Conservation (phyloP, 2,113 vertebrate genomes). For the Nothoprocta perdicaria region DNA sequence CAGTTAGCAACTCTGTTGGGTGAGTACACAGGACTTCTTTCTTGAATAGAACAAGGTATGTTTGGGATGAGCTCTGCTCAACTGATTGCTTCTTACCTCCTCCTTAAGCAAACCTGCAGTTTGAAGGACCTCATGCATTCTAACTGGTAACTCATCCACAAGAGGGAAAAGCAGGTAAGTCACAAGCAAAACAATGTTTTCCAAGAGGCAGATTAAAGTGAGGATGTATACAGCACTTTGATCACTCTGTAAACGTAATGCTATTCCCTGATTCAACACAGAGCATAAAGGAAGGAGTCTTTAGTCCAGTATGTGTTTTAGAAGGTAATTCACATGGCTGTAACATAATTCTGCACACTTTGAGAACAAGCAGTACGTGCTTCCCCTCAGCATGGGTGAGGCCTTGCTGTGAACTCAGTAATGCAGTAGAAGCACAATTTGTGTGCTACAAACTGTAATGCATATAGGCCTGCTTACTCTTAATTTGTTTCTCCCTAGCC, state of each 20-base stretch:
- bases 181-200: neutral
- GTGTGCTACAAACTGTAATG: neutral
- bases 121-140: neutral
- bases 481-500: neutral
- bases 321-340: neutral
- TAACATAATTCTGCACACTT: neutral
- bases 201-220: neutral
- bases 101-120: neutral
- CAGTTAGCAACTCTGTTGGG: neutral
- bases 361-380: neutral
- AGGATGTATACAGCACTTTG: neutral
- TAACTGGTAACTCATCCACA: neutral
- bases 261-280: neutral
- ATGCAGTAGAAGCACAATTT: neutral
- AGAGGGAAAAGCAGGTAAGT: neutral
- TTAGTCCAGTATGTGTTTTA: neutral
- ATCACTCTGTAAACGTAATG: neutral
- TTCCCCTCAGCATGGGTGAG: neutral
- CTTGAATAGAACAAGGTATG: fast-evolving
- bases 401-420: neutral
- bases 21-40: neutral
- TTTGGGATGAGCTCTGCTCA: neutral
- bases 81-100: neutral
- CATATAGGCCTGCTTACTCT: neutral
- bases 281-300: neutral